Evolutionary conservation across 1,140 invertebrate genomes (phyloP).

Genomic region (Drosophila ironensis): DNA sequence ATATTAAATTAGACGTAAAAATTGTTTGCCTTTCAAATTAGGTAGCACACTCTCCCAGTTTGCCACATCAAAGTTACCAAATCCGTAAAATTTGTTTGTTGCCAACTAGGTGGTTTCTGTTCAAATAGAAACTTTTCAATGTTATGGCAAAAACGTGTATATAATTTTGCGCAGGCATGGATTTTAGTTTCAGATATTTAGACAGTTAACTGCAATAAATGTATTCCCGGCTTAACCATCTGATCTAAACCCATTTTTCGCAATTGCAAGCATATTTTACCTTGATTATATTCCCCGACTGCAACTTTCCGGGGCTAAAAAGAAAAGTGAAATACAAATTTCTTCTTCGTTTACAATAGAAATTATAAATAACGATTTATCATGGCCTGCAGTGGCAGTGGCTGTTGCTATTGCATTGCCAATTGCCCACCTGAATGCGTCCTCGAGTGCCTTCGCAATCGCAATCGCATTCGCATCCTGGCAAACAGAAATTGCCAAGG

Average conservation of each 20-base stretch:
- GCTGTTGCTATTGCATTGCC: conserved; percentile 66
- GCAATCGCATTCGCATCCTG: no score
- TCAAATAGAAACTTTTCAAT: no score
- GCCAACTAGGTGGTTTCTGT: no score
- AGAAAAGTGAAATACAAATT: conserved; percentile 22
- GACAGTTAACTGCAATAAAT: no score
- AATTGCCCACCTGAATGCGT: conserved; percentile 73
- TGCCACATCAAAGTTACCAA: not conserved
- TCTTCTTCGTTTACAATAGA: conserved; percentile 60
- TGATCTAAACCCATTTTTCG: not conserved
- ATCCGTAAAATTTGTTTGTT: not conserved
- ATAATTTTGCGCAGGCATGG: no score
- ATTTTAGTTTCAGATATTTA: no score
- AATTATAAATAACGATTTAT: conserved; percentile 79
- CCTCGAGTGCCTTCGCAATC: conserved; percentile 19
- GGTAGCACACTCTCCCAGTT: not conserved
- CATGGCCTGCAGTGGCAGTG: conserved; percentile 59
- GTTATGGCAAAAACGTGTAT: no score
- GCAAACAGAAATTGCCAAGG: conserved; percentile 17
- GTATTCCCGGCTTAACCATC: no score
- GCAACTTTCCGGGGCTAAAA: no score
- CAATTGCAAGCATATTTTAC: no score
- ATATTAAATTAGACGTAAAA: conserved; percentile 67
- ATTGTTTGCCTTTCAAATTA: conserved; percentile 38
- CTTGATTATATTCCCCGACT: no score